phyloP scores from a whole-genome alignment of 1,140 invertebrate genomes.

The Lucilia sericata region DNA sequence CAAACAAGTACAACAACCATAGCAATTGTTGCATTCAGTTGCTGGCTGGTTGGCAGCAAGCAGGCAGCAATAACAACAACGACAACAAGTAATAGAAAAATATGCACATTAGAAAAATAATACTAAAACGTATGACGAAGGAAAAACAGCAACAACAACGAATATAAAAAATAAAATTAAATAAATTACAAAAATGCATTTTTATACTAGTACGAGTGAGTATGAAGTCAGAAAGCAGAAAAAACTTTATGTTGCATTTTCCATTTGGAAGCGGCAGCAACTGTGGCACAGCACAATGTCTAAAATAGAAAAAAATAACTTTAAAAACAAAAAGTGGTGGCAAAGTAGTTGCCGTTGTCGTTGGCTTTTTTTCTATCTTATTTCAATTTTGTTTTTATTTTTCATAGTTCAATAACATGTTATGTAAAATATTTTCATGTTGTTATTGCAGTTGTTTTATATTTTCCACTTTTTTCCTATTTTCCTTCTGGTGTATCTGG shows the following conservation, averaged over 20 bases:
- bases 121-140: slow-evolving; percentile 17
- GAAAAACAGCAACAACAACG: not conserved
- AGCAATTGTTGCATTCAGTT: not conserved
- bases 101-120: slow-evolving; percentile 28
- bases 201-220: too few species aligned
- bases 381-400: slow-evolving; percentile 30
- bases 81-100: slow-evolving; percentile 24
- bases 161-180: not conserved
- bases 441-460: slow-evolving; percentile 31
- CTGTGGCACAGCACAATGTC: not conserved
- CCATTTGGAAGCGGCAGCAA: slow-evolving; percentile 10
- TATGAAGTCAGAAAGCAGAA: not conserved
- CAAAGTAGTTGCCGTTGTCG: not conserved
- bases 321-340: slow-evolving; percentile 1
- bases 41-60: too few species aligned
- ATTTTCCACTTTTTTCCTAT: slow-evolving; percentile 52
- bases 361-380: not conserved
- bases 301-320: not conserved
- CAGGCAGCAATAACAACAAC: not conserved
- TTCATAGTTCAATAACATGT: slow-evolving; percentile 26
- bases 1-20: slow-evolving; percentile 5
- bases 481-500: slow-evolving; percentile 48
- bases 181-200: slow-evolving; percentile 5
- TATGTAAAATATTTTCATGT: slow-evolving; percentile 24
- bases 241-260: slow-evolving; percentile 9